These are phyloP conservation scores for Hippocampus abdominalis DNA, from an alignment of 2,113 vertebrate species.

Conservation along the genomic window DNA sequence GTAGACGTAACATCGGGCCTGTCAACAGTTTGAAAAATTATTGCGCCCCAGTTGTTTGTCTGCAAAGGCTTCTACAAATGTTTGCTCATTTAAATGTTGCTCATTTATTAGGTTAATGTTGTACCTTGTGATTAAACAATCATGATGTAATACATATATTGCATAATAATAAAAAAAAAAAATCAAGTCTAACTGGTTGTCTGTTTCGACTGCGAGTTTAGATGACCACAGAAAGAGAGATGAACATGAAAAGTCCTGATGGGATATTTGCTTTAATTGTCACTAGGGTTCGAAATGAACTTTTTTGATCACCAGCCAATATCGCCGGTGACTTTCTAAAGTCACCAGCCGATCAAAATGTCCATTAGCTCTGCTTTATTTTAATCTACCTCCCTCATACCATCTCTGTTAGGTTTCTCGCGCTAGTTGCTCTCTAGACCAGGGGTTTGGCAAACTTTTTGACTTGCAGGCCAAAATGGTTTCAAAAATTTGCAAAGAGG, in stretches of 20 bases:
- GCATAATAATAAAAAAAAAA: neutral
- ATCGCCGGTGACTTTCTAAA: too few relatives aligned
- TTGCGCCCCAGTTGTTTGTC: neutral
- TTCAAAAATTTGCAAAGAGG: too few relatives aligned
- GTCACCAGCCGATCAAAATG: too few relatives aligned
- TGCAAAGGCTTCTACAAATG: neutral
- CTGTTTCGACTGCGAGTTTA: conserved; percentile 1
- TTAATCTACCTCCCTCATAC: too few relatives aligned
- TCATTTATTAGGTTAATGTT: conserved; percentile 11
- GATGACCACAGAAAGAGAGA: neutral
- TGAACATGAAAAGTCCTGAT: neutral
- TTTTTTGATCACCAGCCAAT: too few relatives aligned
- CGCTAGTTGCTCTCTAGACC: too few relatives aligned
- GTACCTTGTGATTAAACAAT: conserved; percentile 15
- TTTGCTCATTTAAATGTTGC: conserved; percentile 1
- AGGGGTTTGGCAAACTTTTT: too few relatives aligned
- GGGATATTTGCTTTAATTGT: conserved; percentile 4
- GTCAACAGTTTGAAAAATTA: neutral
- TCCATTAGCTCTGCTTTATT: too few relatives aligned
- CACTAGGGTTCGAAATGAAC: too few relatives aligned
- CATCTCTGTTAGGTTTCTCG: too few relatives aligned
- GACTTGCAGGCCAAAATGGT: too few relatives aligned
- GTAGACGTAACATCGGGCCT: neutral
- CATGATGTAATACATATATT: neutral
- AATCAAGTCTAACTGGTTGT: neutral